phyloP scores from a whole-genome alignment of 2,113 vertebrate genomes.

The Centropus unirufus region DNA sequence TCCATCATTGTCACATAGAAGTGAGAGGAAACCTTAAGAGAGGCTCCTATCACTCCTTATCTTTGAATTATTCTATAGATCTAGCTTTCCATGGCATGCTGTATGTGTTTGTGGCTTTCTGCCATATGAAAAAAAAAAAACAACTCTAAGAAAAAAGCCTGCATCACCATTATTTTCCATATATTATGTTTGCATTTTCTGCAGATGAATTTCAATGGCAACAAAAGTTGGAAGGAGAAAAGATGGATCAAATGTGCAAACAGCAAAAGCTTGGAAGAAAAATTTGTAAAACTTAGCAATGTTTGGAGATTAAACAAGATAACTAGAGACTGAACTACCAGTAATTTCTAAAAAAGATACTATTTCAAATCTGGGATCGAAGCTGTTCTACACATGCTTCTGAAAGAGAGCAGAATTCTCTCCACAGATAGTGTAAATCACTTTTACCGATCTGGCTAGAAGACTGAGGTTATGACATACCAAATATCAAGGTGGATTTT shows the following conservation, averaged over 20 bases:
- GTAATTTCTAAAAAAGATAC: neutral
- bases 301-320: neutral
- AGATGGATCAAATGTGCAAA: neutral
- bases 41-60: neutral
- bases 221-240: neutral
- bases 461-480: neutral
- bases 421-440: neutral
- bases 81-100: accelerated
- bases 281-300: neutral
- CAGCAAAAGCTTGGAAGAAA: neutral
- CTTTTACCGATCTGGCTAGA: neutral
- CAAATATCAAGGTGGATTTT: neutral
- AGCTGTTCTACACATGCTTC: neutral
- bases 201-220: neutral
- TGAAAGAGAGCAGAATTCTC: neutral
- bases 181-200: neutral
- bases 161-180: neutral
- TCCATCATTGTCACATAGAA: neutral
- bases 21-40: neutral
- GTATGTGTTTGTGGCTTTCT: neutral
- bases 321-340: neutral
- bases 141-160: neutral
- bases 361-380: neutral
- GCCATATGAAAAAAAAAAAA: neutral
- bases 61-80: neutral